These are phyloP conservation scores for Gymnopithys bicolor DNA, from an alignment of 2,797 vertebrate species.

Conservation along the genomic window DNA sequence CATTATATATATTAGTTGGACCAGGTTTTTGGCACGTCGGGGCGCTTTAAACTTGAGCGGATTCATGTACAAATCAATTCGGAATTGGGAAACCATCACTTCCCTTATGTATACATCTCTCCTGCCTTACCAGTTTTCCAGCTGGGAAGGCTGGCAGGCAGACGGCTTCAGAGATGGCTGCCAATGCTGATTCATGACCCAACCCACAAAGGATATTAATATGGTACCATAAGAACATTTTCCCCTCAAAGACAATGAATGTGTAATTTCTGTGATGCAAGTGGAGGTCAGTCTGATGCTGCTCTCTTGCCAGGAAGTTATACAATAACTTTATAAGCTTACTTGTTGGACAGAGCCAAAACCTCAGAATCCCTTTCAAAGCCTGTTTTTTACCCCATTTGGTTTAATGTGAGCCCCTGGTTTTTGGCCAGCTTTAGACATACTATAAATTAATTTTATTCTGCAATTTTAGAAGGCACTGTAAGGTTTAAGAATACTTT, in stretches of 20 bases:
- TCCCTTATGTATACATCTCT: conserved; percentile 32
- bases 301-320: conserved; percentile 26
- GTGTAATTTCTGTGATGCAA: conserved; percentile 64
- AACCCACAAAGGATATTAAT: conserved; percentile 48
- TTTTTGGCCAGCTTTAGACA: conserved; percentile 28
- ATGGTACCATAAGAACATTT: conserved; percentile 48
- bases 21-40: not conserved
- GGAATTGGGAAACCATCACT: conserved; percentile 53
- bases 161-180: conserved; percentile 23
- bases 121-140: conserved; percentile 45
- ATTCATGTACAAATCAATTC: conserved; percentile 18
- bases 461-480: conserved; percentile 63
- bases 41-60: not conserved
- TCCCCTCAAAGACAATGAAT: conserved; percentile 42
- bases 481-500: conserved; percentile 53
- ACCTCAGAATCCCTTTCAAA: conserved; percentile 39
- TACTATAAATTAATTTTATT: conserved; percentile 69
- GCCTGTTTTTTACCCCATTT: conserved; percentile 43
- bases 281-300: conserved; percentile 42
- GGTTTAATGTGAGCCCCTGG: conserved; percentile 21
- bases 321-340: conserved; percentile 53
- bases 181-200: conserved; percentile 70
- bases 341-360: conserved; percentile 27
- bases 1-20: not conserved
- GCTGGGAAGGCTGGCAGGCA: conserved; percentile 68